Evolutionary conservation across 1,140 invertebrate species (phyloP).

Genomic region (Hycleus cichorii): DNA sequence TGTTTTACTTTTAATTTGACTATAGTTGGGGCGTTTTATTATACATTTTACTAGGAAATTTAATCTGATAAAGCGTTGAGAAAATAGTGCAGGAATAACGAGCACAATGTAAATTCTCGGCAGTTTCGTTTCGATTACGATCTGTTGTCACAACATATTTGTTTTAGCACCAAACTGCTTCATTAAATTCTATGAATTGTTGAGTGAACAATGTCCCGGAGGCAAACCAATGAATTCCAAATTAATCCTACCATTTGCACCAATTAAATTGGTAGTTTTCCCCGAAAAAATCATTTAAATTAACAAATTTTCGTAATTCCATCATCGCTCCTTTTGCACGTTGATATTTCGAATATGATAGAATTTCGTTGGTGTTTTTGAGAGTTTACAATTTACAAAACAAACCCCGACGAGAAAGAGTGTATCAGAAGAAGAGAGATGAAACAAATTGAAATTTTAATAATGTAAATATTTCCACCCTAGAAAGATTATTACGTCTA

Average conservation of each 20-base stretch:
- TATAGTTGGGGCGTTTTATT: not conserved
- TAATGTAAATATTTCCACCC: constrained; percentile 30
- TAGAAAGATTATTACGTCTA: constrained; percentile 28
- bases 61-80: constrained; percentile 1
- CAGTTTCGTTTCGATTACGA: constrained; percentile 2
- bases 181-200: constrained; percentile 6
- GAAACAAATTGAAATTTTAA: constrained; percentile 29
- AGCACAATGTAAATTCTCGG: constrained; percentile 5
- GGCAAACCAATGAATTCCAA: not conserved
- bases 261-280: too few species aligned
- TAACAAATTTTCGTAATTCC: too few species aligned
- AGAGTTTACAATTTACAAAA: constrained; percentile 19
- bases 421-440: not conserved
- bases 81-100: constrained; percentile 3
- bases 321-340: too few species aligned
- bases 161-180: not conserved
- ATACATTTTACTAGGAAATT: constrained; percentile 6
- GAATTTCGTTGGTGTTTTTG: constrained; percentile 9
- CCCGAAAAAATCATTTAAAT: too few species aligned
- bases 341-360: not conserved
- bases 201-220: not conserved
- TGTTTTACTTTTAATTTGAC: constrained; percentile 9
- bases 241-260: too few species aligned
- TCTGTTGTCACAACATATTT: constrained; percentile 9
- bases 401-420: not conserved